A percentile compares a stretch with the other conserved stretches of the same genome.
Conservation (phyloP, 2,888 invertebrate genomes). For the Zelleria hepariella region DNA sequence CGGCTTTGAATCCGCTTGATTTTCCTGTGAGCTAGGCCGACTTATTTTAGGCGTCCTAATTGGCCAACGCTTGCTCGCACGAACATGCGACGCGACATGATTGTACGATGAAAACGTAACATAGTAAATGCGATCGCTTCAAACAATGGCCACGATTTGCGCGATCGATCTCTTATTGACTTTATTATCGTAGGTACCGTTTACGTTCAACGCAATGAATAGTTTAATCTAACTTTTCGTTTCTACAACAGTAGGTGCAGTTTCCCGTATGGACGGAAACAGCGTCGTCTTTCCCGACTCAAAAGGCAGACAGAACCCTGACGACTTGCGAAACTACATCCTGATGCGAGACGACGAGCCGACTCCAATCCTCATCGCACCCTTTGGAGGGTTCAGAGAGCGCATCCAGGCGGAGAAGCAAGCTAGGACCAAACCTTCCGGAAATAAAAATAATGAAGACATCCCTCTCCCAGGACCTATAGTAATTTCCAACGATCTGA, state of each 20-base stretch:
- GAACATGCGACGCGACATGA: too few species aligned
- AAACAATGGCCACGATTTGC: too few species aligned
- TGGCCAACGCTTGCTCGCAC: too few species aligned
- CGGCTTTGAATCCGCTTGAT: too few species aligned
- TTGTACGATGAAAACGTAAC: too few species aligned
- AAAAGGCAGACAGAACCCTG: slow-evolving; percentile 35
- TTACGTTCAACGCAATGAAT: too few species aligned
- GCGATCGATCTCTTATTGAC: too few species aligned
- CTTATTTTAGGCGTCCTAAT: too few species aligned
- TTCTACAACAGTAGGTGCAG: background rate
- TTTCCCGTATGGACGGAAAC: slow-evolving; percentile 8
- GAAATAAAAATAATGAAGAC: background rate
- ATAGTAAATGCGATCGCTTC: too few species aligned
- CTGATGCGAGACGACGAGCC: slow-evolving; percentile 42
- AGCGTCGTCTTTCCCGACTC: background rate
- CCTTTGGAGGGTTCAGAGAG: slow-evolving; percentile 61
- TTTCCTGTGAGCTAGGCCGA: too few species aligned
- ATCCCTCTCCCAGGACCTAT: background rate
- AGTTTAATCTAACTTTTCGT: background rate
- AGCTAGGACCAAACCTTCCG: slow-evolving; percentile 19
- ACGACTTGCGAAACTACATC: slow-evolving; percentile 51
- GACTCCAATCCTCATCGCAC: slow-evolving; percentile 41
- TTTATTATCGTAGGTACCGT: too few species aligned
- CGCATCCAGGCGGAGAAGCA: slow-evolving; percentile 46
- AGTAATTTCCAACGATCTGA: slow-evolving; percentile 27